phyloP scores from a whole-genome alignment of 2,113 vertebrate genomes.

The Chaetodon auriga region DNA sequence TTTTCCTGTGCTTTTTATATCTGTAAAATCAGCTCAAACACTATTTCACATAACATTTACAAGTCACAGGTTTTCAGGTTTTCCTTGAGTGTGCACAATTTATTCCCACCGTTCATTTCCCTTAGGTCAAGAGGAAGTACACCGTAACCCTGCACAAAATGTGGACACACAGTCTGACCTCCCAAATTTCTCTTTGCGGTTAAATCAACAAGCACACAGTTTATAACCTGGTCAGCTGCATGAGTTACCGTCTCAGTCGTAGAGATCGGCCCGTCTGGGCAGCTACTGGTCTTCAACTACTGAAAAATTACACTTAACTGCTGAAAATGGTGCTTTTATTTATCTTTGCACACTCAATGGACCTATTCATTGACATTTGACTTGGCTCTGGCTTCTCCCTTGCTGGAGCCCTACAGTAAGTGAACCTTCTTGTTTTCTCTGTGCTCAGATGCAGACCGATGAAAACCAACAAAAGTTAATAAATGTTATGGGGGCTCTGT shows the following conservation, averaged over 20 bases:
- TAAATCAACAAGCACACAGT: slow-evolving; percentile 71
- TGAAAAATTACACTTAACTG: slow-evolving; percentile 74
- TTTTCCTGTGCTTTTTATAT: not conserved
- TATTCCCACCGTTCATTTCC: not conserved
- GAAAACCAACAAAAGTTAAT: slow-evolving; percentile 50
- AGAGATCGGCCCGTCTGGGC: slow-evolving; percentile 28
- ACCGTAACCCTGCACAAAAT: slow-evolving; percentile 54
- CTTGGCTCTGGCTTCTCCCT: slow-evolving; percentile 58
- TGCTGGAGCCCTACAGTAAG: slow-evolving; percentile 35
- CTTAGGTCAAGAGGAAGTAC: slow-evolving; percentile 26
- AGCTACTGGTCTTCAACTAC: slow-evolving; percentile 51
- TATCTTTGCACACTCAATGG: slow-evolving; percentile 76
- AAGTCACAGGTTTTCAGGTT: not conserved
- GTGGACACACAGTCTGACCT: slow-evolving; percentile 53
- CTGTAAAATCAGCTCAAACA: not conserved
- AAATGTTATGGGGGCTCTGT: slow-evolving; percentile 17
- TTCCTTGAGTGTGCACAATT: not conserved
- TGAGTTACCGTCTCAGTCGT: slow-evolving; percentile 51
- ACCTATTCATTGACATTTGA: slow-evolving; percentile 74
- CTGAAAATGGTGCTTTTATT: slow-evolving; percentile 73
- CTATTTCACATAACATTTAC: not conserved
- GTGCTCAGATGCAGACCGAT: slow-evolving; percentile 37
- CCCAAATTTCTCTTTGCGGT: slow-evolving; percentile 50
- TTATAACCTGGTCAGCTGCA: slow-evolving; percentile 41
- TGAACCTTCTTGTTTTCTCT: slow-evolving; percentile 40